phyloP scores from a whole-genome alignment of 2,888 invertebrate genomes.

The Himalopsyche tibetana region DNA sequence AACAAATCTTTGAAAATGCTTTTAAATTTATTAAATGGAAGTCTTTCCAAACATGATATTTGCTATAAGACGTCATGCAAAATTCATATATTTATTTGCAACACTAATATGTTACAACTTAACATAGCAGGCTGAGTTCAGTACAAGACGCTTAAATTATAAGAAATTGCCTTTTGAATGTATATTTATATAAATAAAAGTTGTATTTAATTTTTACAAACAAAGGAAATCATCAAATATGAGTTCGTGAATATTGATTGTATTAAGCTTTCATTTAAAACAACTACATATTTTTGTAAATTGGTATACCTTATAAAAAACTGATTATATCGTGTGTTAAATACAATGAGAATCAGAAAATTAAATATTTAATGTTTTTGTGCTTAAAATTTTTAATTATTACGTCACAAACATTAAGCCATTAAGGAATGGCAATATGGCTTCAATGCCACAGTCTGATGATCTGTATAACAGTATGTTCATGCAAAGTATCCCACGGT shows the following conservation, averaged over 20 bases:
- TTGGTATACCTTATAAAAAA: too few species aligned
- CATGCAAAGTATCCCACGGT: conserved; percentile 52
- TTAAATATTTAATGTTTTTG: too few species aligned
- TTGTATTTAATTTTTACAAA: neutral
- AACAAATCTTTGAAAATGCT: too few species aligned
- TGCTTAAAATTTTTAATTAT: too few species aligned
- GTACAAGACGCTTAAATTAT: neutral
- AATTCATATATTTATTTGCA: neutral
- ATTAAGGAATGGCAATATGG: neutral
- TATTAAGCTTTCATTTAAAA: too few species aligned
- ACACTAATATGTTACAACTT: neutral
- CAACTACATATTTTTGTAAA: too few species aligned
- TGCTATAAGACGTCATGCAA: neutral
- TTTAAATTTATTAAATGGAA: too few species aligned
- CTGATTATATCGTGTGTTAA: too few species aligned
- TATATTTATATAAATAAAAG: neutral
- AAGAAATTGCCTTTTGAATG: neutral
- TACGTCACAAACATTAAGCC: too few species aligned
- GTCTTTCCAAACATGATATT: neutral
- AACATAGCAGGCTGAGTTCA: neutral
- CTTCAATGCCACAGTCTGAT: conserved; percentile 5
- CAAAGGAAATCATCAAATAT: conserved; percentile 6
- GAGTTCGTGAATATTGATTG: neutral
- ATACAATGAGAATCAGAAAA: too few species aligned
- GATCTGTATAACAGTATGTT: conserved; percentile 26